Base-by-base conservation (phyloP, 2,888 invertebrate genomes). In the Choreutis nemorana region DNA sequence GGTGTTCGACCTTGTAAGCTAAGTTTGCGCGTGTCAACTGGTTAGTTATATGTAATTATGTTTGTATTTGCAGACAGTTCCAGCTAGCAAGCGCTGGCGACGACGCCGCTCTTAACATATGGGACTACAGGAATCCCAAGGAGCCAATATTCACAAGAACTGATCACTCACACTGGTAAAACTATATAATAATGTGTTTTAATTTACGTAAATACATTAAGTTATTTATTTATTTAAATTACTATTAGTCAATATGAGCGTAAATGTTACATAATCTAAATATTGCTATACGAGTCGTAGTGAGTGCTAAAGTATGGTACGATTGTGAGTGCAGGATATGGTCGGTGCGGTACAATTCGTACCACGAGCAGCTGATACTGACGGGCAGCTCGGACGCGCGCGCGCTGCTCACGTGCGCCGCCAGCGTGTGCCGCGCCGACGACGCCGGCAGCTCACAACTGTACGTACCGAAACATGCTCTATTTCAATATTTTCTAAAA, bases 381-480 rank as follows among this genome's bases (percentile, higher is more conserved):
- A 93, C 97, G 3, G 92, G 95, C 29, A 96, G 97, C 46, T 97
- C 96, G 33, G 98, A 99, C 61, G 93, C 94, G 20, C 83, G 94
- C 42, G 97, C 97, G 0, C 81, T 96, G 34, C 81, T 99, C 26
- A 91, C 91, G 3, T 91, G 92, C 50, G 88, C 92, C 12, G 89
- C 91, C 26, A 90, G 92, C 25, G 87, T 97, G 21, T 94, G 96
- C 35, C 90, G 91, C 0, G 95, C 95, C 27, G 59, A 60, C 12
- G 66, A 62, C 37, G 68, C 79, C 14, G 81, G 82, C 40, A 42
- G 54, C 23, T 45, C n/a, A n/a, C n/a, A n/a, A n/a, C n/a, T n/a
- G n/a, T n/a, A n/a, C n/a, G n/a, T n/a, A n/a, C n/a, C n/a, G n/a
- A n/a, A n/a, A n/a, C n/a, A n/a, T n/a, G n/a, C n/a, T n/a, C n/a